A percentile compares a stretch with the other conserved stretches of the same genome.
Evolutionary conservation across 2,888 invertebrate species (phyloP).

Genomic region (Euproctis similis): DNA sequence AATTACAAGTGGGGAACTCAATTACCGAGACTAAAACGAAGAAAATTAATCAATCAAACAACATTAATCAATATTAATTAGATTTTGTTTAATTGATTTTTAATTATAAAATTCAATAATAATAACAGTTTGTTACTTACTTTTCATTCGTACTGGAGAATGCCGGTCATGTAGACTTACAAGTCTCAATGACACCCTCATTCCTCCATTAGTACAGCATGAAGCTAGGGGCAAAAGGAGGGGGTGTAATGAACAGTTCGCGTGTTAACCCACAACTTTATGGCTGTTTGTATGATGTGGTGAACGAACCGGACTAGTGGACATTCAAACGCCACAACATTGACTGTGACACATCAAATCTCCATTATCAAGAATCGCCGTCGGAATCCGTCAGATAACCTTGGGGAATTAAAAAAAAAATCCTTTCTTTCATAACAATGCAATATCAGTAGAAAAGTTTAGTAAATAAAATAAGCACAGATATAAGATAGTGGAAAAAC

Average conservation of each 20-base stretch:
- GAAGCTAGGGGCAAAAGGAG: too few relatives aligned
- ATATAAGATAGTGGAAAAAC: too few relatives aligned
- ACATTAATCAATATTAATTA: too few relatives aligned
- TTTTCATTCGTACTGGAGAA: constrained; percentile 41
- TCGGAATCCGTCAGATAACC: constrained; percentile 23
- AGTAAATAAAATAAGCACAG: too few relatives aligned
- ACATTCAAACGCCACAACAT: constrained; percentile 53
- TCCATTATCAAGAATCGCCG: constrained; percentile 50
- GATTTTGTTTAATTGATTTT: too few relatives aligned
- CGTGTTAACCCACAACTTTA: constrained; percentile 62
- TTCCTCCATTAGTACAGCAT: constrained; percentile 57
- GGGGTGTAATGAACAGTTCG: constrained; percentile 69
- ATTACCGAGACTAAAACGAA: too few relatives aligned
- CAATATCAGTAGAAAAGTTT: too few relatives aligned
- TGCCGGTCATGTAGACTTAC: constrained; percentile 48
- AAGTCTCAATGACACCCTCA: constrained; percentile 61
- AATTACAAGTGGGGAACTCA: too few relatives aligned
- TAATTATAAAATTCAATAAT: constrained; percentile 31
- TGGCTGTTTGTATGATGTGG: constrained; percentile 68
- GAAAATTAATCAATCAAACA: too few relatives aligned
- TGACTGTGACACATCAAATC: constrained; percentile 64
- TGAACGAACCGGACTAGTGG: constrained; percentile 49
- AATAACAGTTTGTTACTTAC: constrained; percentile 45
- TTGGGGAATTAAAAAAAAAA: constrained; percentile 18
- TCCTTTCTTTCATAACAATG: too few relatives aligned